Evolutionary conservation across 2,113 vertebrate species (phyloP), one percentile per base, ranked within the genome.

Genomic region (Crocuta crocuta): DNA sequence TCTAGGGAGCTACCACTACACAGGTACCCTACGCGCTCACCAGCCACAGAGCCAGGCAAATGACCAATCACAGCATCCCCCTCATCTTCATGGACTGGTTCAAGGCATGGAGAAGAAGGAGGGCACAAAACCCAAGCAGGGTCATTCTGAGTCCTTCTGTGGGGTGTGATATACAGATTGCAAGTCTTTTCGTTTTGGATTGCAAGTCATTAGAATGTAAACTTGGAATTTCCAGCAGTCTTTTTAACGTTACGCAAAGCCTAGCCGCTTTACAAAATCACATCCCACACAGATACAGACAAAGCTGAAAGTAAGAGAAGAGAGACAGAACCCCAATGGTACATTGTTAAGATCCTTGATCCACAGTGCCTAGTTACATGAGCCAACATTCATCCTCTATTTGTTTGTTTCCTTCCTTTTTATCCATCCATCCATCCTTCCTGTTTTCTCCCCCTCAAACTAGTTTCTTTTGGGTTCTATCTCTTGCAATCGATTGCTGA

Each of bases 161-260:
- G 7, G 39, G 7, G 43, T 83, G 8, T 24, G 10, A 86, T 63
- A 63, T n/a, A 80, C 12, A 71, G 65, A 76, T 45, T 85, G 33
- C 6, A 9, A 82, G 45, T 24, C 78, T 78, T 81, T 93, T 45
- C 73, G 61, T 91, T 95, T 33, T 13, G 53, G 71, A 26, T 45
- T 73, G 91, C 94, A 94, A 97, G 91, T 88, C 91, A 88, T 55
- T 78, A 87, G 48, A 82, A 35, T 65, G 28, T 70, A 80, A 94
- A 65, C 58, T 65, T 73, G 66, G 45, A 91, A 45, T 48, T 45
- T 5, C 26, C 80, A 53, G n/a, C 10, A 63, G 76, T 17, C 33
- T 84, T 80, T 79, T 90, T 65, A 66, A 66, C 84, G 84, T 81
- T 50, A 76, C 53, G 43, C 21, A 70, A 50, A 88, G 91, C 17